Base-by-base conservation (phyloP, 2,113 vertebrate species). In the Turnix velox region DNA sequence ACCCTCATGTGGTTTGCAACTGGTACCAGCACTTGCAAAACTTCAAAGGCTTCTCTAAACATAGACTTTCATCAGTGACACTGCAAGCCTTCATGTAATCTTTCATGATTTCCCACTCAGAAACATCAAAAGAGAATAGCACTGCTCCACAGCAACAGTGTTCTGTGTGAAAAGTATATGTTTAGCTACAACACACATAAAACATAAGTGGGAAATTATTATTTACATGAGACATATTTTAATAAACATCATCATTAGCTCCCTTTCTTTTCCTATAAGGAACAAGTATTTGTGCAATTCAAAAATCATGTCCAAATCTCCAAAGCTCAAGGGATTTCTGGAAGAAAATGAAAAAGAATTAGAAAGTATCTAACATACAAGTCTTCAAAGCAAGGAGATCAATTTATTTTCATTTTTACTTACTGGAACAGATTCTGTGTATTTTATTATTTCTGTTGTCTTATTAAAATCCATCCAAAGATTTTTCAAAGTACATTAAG, bases 401-500 rank as follows among this genome's bases (percentile, higher is more conserved):
- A 95, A 94, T 96, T 97, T 97, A 96, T 95, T 82, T 97, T 96
- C 90, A 55, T 79, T 97, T 96, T 97, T 97, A 98, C 97, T 97
- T 97, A 97, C 97, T 93, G 94, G 95, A 97, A 95, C 79, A 88
- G 23, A 45, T 91, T 94, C 91, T 96, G 97, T 95, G 96, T 97
- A 96, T 96, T 97, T 97, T 91, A 97, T 95, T 97, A 92, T 86
- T 97, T 95, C 94, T 84, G 54, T 97, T 94, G 88, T 96, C 91
- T 96, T 97, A 71, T 96, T 96, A 98, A 90, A 98, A 96, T 96
- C 97, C 96, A 94, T 97, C 96, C 93, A 98, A 95, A 58, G 98
- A 98, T 17, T 98, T 97, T 96, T 98, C 98, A 97, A 98, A 98
- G 97, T 98, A 98, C 97, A 98, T 98, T 96, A 98, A 96, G 77